Percentiles rank a stretch among this genome's conserved stretches.
These are phyloP conservation scores for Ectemnius lituratus DNA, from an alignment of 2,888 invertebrate species.

Conservation along the genomic window DNA sequence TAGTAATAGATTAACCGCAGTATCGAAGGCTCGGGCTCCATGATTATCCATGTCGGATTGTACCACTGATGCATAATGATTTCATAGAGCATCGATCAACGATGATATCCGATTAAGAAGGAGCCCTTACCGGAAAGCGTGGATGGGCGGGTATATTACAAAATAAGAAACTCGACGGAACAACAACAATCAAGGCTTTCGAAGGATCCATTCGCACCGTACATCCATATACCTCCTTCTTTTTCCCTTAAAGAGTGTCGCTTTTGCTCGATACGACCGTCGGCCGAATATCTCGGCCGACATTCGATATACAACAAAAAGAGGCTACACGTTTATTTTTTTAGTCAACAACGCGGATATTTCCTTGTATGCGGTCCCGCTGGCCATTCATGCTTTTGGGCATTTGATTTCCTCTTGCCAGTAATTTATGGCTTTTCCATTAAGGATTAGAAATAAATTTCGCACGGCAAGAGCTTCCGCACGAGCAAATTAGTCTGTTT, in stretches of 20 bases:
- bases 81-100: too few relatives aligned
- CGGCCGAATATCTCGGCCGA: conserved; percentile 64
- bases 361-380: conserved; percentile 68
- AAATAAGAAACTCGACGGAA: conserved; percentile 54
- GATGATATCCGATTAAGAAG: too few relatives aligned
- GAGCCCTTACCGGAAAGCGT: conserved; percentile 48
- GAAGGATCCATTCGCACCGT: conserved; percentile 77
- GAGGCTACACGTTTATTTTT: conserved; percentile 71
- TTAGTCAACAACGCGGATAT: conserved; percentile 76
- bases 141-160: conserved; percentile 47
- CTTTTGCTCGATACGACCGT: conserved; percentile 70
- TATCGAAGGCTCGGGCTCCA: conserved; percentile 54
- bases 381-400: conserved; percentile 38
- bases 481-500: not conserved
- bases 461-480: not conserved
- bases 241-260: conserved; percentile 73
- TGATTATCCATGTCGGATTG: too few relatives aligned
- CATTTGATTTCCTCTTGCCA: conserved; percentile 24
- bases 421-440: too few relatives aligned
- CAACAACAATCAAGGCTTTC: conserved; percentile 69
- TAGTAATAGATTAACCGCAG: conserved; percentile 57
- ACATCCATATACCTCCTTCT: conserved; percentile 73
- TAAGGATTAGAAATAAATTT: not conserved
- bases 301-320: conserved; percentile 74
- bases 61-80: too few relatives aligned